phyloP scores from a whole-genome alignment of 2,888 invertebrate species.

The Lacanobia wlatinum region DNA sequence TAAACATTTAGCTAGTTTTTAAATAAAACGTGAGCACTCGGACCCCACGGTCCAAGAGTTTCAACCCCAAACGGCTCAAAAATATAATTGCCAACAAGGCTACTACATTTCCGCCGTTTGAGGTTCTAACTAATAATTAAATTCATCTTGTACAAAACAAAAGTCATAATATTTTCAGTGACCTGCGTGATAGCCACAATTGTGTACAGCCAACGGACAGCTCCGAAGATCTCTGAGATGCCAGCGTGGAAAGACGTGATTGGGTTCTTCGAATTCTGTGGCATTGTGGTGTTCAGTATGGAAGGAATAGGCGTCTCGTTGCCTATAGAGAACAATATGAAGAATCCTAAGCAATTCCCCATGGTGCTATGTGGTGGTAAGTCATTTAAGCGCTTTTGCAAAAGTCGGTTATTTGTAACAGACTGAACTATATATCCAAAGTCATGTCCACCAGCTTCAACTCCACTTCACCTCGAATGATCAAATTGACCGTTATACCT shows the following conservation, averaged over 20 bases:
- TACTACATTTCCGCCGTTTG: too few species aligned
- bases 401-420: too few species aligned
- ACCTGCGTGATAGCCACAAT: conserved; percentile 84
- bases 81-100: too few species aligned
- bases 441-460: too few species aligned
- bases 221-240: conserved; percentile 74
- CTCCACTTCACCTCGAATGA: too few species aligned
- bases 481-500: too few species aligned
- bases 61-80: too few species aligned
- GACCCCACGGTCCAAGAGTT: too few species aligned
- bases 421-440: too few species aligned
- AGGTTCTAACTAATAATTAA: too few species aligned
- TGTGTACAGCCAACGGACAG: conserved; percentile 76
- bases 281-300: conserved; percentile 91
- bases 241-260: conserved; percentile 80
- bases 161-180: conserved; percentile 76
- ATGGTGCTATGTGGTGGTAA: conserved; percentile 80
- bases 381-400: conserved; percentile 32
- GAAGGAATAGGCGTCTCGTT: conserved; percentile 88
- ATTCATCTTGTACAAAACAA: not conserved
- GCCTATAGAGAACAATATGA: conserved; percentile 88
- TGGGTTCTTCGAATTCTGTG: conserved; percentile 89
- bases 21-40: too few species aligned
- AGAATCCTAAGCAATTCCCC: conserved; percentile 80
- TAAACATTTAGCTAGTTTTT: too few species aligned